A percentile compares a stretch with the other conserved stretches of the same genome.
Evolutionary conservation across 2,888 invertebrate species (phyloP).

Genomic region (Villa cingulata): DNA sequence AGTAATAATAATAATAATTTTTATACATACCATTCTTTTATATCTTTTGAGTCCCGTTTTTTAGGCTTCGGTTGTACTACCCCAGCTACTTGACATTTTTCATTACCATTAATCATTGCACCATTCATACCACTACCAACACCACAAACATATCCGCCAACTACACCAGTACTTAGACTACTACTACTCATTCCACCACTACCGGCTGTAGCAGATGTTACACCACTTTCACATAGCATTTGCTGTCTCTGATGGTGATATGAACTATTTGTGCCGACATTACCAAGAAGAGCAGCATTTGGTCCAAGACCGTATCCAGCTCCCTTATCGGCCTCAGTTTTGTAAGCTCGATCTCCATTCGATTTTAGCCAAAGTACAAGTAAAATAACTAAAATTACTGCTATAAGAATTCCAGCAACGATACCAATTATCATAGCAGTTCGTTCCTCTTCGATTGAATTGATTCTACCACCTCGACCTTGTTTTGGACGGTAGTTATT

Average conservation of each 20-base stretch:
- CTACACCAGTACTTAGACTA: slow-evolving; percentile 16
- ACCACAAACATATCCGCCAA: slow-evolving; percentile 12
- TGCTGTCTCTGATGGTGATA: slow-evolving; percentile 37
- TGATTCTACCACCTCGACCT: slow-evolving; percentile 39
- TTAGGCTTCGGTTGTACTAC: slow-evolving; percentile 42
- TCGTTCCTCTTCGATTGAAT: slow-evolving; percentile 56
- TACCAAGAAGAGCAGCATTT: slow-evolving; percentile 60
- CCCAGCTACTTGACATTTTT: slow-evolving; percentile 35
- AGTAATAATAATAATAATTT: too few species aligned
- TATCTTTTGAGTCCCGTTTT: slow-evolving; percentile 72
- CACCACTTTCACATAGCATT: slow-evolving; percentile 17
- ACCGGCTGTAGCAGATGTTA: slow-evolving; percentile 17
- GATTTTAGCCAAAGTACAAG: slow-evolving; percentile 79
- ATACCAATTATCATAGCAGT: slow-evolving; percentile 73
- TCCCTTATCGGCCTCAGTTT: slow-evolving; percentile 74
- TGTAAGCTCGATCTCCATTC: slow-evolving; percentile 80
- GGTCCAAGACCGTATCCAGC: slow-evolving; percentile 60
- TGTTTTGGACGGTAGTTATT: slow-evolving; percentile 26
- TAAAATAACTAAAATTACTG: slow-evolving; percentile 78
- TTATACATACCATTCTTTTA: slow-evolving; percentile 95
- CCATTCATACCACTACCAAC: slow-evolving; percentile 21
- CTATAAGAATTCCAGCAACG: slow-evolving; percentile 81
- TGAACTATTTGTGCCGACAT: slow-evolving; percentile 40
- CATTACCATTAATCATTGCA: slow-evolving; percentile 25
- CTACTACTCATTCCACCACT: slow-evolving; percentile 19